Conservation (phyloP, 1,140 invertebrate genomes). For the Drosophila mauritiana region DNA sequence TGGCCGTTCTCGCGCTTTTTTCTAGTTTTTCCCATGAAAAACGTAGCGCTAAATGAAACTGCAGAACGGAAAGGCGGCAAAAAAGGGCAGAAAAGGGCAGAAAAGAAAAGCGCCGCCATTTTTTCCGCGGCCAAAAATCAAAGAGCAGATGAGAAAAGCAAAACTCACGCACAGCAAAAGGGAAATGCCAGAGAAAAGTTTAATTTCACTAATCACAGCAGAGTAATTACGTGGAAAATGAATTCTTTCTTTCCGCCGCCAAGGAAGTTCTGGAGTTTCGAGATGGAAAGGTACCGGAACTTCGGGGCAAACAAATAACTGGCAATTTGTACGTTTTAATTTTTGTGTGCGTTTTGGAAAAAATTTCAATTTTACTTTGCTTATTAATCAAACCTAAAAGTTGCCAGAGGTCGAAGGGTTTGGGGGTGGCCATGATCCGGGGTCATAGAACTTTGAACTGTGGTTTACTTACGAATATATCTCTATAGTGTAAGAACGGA, state of each 20-base stretch:
- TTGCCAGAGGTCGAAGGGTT: constrained; percentile 19
- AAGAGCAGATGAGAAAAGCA: constrained; percentile 63
- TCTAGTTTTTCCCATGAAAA: constrained; percentile 83
- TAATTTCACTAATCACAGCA: constrained; percentile 85
- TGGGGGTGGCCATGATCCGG: constrained; percentile 1
- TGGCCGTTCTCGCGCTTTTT: constrained; percentile 80
- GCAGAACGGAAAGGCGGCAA: constrained; percentile 12
- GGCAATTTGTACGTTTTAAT: constrained; percentile 84
- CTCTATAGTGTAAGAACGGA: too few species aligned
- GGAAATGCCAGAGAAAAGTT: constrained; percentile 82
- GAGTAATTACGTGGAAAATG: constrained; percentile 85
- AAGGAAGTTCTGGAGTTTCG: constrained; percentile 33
- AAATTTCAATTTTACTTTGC: constrained; percentile 79
- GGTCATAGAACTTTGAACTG: constrained; percentile 15
- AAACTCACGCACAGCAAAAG: constrained; percentile 69
- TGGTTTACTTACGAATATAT: too few species aligned
- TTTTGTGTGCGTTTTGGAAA: constrained; percentile 68
- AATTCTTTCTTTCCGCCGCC: constrained; percentile 65
- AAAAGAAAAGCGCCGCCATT: constrained; percentile 58
- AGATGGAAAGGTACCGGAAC: constrained; percentile 59
- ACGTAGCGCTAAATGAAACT: constrained; percentile 84
- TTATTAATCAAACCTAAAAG: constrained; percentile 74
- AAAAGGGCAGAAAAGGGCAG: not conserved
- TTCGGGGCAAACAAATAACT: constrained; percentile 77
- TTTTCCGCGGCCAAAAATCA: constrained; percentile 70